Conservation (phyloP, 2,113 vertebrate genomes). For the Elanus axillaris region DNA sequence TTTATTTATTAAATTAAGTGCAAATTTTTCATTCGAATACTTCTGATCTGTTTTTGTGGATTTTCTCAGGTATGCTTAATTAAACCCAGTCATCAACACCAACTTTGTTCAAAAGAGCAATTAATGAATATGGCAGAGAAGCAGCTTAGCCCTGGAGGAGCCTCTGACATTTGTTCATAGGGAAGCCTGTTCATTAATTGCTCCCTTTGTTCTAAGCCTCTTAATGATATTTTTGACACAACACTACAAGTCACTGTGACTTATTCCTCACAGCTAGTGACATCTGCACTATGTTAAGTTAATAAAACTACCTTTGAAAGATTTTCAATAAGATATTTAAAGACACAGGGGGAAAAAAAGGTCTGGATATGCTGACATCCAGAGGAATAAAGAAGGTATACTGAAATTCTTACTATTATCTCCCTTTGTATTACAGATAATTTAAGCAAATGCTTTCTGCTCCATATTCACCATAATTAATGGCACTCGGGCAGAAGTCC, state of each 20-base stretch:
- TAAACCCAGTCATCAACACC: conserved; percentile 36
- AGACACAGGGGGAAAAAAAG: background rate
- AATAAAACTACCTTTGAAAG: conserved; percentile 30
- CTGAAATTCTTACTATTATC: background rate
- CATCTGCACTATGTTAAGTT: background rate
- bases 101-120: conserved; percentile 35
- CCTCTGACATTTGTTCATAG: conserved; percentile 2
- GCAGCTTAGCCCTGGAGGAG: conserved; percentile 17
- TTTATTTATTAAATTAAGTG: background rate
- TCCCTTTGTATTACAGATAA: background rate
- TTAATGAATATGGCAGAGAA: conserved; percentile 40
- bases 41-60: background rate
- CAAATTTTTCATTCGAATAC: background rate
- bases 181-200: conserved; percentile 45
- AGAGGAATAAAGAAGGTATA: background rate
- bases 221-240: conserved; percentile 17
- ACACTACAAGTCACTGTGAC: background rate
- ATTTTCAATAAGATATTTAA: background rate
- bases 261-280: background rate
- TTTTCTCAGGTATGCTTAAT: conserved; percentile 46
- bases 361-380: background rate
- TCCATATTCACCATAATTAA: background rate
- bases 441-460: background rate
- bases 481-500: background rate
- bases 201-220: conserved; percentile 13